These are phyloP conservation scores for Chroicocephalus ridibundus DNA, from an alignment of 2,113 vertebrate species.

Conservation along the genomic window DNA sequence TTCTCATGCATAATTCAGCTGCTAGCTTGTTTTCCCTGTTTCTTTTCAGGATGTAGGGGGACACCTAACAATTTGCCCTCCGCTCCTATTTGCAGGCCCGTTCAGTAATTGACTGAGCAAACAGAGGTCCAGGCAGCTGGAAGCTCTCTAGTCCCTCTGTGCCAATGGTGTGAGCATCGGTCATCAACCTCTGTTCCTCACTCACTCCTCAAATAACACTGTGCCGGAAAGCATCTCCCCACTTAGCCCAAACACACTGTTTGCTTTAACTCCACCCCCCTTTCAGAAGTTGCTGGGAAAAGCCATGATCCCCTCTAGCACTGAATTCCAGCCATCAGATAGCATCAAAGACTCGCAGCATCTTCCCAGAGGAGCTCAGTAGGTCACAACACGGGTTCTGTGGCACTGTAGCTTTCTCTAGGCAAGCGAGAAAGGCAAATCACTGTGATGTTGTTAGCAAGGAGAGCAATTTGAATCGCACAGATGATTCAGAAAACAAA, in stretches of 20 bases:
- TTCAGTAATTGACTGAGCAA: background rate
- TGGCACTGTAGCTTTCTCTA: background rate
- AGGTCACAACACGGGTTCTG: background rate
- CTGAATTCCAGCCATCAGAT: constrained; percentile 5
- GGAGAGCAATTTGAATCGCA: constrained; percentile 23
- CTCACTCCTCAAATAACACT: background rate
- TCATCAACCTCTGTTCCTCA: constrained; percentile 4
- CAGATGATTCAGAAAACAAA: constrained; percentile 57
- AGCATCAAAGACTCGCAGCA: constrained; percentile 7
- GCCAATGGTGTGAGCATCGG: background rate
- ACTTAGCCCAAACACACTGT: background rate
- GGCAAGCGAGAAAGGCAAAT: background rate
- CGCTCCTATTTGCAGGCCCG: background rate
- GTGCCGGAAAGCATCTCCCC: background rate
- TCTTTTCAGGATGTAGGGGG: background rate
- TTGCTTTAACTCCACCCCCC: background rate
- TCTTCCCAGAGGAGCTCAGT: background rate
- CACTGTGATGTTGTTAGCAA: background rate
- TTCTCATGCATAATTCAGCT: background rate
- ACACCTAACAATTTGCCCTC: background rate
- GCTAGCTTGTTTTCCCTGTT: background rate
- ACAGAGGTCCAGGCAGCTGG: background rate
- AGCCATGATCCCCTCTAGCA: background rate
- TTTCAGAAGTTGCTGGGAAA: constrained; percentile 30
- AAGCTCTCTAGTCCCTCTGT: background rate